Conservation (phyloP, 2,888 invertebrate species). For the Pammene fasciana region DNA sequence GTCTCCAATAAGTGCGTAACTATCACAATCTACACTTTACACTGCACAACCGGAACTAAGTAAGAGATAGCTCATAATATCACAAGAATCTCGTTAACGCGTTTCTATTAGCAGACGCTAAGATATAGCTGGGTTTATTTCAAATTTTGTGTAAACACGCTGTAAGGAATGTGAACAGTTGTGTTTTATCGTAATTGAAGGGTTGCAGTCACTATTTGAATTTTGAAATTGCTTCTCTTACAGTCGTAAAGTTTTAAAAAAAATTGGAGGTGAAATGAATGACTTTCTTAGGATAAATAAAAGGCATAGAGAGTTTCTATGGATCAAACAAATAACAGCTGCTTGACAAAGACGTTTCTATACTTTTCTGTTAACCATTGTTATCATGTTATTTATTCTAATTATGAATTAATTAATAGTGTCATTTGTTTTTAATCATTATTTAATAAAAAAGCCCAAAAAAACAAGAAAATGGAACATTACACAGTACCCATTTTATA, state of each 20-base stretch:
- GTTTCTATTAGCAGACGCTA: conserved; percentile 34
- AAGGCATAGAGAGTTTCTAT: neutral
- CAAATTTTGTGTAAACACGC: conserved; percentile 38
- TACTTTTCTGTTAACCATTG: no score
- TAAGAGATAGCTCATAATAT: conserved; percentile 49
- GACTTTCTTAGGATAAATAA: neutral
- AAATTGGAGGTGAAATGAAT: conserved; percentile 7
- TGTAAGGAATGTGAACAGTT: conserved; percentile 37
- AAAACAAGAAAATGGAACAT: no score
- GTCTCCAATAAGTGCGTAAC: conserved; percentile 64
- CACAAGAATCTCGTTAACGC: conserved; percentile 23
- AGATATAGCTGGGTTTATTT: conserved; percentile 40
- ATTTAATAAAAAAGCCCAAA: no score
- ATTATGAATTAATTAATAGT: no score
- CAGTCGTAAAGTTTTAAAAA: neutral
- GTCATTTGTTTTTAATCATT: no score
- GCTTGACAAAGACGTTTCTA: no score
- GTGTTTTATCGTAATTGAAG: conserved; percentile 21
- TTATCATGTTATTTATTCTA: no score
- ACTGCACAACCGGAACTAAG: conserved; percentile 50
- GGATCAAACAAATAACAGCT: no score
- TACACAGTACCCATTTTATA: no score
- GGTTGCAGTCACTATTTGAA: neutral
- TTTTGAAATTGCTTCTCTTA: neutral
- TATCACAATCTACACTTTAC: conserved; percentile 53